Percentiles rank a stretch among this genome's conserved stretches.
Conservation (phyloP, 2,888 invertebrate species). For the Dichetophora obliterata region DNA sequence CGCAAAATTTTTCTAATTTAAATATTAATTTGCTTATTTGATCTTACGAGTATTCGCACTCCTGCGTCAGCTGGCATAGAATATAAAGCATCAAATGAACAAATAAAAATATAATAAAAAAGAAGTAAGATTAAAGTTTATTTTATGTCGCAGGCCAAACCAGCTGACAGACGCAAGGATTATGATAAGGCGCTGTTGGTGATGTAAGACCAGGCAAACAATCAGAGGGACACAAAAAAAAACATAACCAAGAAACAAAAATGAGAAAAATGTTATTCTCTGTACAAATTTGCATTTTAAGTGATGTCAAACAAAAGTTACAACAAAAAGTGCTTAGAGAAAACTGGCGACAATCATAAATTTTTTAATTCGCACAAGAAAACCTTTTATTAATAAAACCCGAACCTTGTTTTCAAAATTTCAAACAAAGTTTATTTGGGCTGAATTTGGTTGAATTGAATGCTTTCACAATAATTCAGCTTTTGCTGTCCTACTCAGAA, state of each 20-base stretch:
- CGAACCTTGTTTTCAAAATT: too few relatives aligned
- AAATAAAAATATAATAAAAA: background rate
- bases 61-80: background rate
- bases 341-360: slow-evolving; percentile 13
- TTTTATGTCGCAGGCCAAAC: background rate
- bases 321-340: background rate
- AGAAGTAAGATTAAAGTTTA: background rate
- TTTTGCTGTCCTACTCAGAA: background rate
- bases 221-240: background rate
- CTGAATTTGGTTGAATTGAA: background rate
- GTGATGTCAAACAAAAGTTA: background rate
- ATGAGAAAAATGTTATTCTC: background rate
- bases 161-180: background rate
- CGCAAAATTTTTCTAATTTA: slow-evolving; percentile 18
- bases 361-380: background rate
- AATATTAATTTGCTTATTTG: slow-evolving; percentile 19
- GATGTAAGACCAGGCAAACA: background rate
- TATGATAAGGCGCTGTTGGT: background rate
- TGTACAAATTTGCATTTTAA: slow-evolving; percentile 28
- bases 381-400: background rate
- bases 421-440: too few relatives aligned
- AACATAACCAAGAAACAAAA: background rate
- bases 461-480: background rate
- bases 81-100: background rate
- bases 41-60: background rate